Base-by-base conservation (phyloP, 2,888 invertebrate species). In the Unio delphinus region DNA sequence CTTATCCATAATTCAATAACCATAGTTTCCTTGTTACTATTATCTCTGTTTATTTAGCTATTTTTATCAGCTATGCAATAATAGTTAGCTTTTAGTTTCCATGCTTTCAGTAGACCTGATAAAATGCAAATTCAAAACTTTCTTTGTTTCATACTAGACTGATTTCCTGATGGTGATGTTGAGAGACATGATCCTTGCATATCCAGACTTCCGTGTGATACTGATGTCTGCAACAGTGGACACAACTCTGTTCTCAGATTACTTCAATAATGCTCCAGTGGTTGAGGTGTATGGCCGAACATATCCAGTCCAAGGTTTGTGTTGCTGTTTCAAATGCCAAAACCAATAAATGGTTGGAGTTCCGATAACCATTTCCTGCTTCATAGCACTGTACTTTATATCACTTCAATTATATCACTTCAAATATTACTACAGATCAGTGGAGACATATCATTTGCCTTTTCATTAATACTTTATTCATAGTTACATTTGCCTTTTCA, bases 151-250 rank as follows among this genome's bases (percentile, higher is more conserved):
- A 2, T 11, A 45, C 45, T 45, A 91, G 91, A 97, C 97, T 4
- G 99, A 99, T 89, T 99, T 99, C 86, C 93, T 98, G 2, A 92
- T 99, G 91, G 97, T 99, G 65, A 93, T 99, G 1, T 91, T 99
- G 4, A 93, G 97, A 8, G 99, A 99, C 89, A 97, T 99, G 97
- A 94, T 97, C 2, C 95, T 95, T 76, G 93, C 94, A 0, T 97
- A 96, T 91, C 96, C 97, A 0, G 96, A 98, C 81, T 90, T 99
- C 34, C 92, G 97, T 56, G 93, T 99, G 15, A 95, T 99, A 68
- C 93, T 99, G 55, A 99, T 99, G 99, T 98, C 98, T 0, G 99
- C 99, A 17, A 99, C 99, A 0, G 97, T 99, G 59, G 98, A 99
- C 85, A 98, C 97, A 0, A 93, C 95, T 0, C 91, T 98, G 3